Evolutionary conservation across 2,113 vertebrate species (phyloP).

Genomic region (Benitochromis conjunctus): DNA sequence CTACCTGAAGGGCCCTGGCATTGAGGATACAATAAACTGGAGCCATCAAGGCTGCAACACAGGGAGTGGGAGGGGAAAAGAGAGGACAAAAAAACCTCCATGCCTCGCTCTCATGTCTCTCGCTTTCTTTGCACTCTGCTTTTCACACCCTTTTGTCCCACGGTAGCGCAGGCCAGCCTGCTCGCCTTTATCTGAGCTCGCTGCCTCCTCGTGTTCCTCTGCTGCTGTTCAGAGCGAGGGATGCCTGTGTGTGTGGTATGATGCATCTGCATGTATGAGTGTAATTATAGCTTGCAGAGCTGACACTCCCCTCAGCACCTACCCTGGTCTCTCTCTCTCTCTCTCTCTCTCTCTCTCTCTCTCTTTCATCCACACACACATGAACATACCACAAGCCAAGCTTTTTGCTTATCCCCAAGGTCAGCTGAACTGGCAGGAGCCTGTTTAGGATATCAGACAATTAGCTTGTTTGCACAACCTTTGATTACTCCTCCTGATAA

Average conservation of each 20-base stretch:
- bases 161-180: not conserved
- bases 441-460: constrained; percentile 44
- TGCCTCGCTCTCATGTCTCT: constrained; percentile 33
- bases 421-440: constrained; percentile 24
- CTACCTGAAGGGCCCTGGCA: constrained; percentile 33
- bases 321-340: not conserved
- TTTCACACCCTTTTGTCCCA: constrained; percentile 60
- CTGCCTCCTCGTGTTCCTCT: constrained; percentile 27
- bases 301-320: not conserved
- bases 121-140: constrained; percentile 27
- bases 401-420: constrained; percentile 53
- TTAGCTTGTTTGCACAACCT: constrained; percentile 39
- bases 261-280: constrained; percentile 32
- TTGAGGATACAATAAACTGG: constrained; percentile 32
- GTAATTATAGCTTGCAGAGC: constrained; percentile 41
- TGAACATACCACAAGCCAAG: not conserved
- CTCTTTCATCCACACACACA: not conserved
- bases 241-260: constrained; percentile 13
- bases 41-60: constrained; percentile 36
- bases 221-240: not conserved
- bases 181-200: constrained; percentile 36
- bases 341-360: not conserved
- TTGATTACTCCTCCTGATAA: not conserved
- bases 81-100: constrained; percentile 53
- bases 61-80: not conserved